Conservation (phyloP, 1,140 invertebrate species). For the Homalodisca vitripennis region DNA sequence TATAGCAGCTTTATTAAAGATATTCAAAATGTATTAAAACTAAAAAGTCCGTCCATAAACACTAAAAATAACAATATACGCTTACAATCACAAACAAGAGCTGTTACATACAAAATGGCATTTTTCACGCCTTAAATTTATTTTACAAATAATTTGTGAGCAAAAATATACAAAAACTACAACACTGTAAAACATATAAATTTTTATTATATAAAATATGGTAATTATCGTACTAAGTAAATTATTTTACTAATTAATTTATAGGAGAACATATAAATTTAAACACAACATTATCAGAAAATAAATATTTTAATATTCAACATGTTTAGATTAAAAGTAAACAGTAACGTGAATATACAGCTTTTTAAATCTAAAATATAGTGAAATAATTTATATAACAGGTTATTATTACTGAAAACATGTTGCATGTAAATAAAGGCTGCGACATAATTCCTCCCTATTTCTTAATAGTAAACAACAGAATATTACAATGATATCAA, state of each 20-base stretch:
- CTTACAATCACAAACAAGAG: not conserved
- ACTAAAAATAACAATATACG: not conserved
- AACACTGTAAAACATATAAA: conserved; percentile 14
- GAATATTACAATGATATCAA: conserved; percentile 23
- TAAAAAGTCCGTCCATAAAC: not conserved
- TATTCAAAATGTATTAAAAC: not conserved
- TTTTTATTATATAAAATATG: too few species aligned
- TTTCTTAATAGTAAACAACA: conserved; percentile 19
- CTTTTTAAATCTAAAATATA: conserved; percentile 2
- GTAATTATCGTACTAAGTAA: too few species aligned
- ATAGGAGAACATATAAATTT: not conserved
- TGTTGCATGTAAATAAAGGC: not conserved
- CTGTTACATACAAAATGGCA: not conserved
- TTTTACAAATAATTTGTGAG: conserved; percentile 1
- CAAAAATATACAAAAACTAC: conserved; percentile 16
- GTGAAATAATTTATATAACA: conserved; percentile 13
- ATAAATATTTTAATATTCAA: conserved; percentile 18
- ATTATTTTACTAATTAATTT: too few species aligned
- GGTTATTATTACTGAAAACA: not conserved
- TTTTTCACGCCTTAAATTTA: not conserved
- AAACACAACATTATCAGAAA: not conserved
- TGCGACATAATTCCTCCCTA: not conserved
- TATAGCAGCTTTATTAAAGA: not conserved
- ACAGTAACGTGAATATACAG: conserved; percentile 12
- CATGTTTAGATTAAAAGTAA: conserved; percentile 12